A percentile compares a stretch with the other conserved stretches of the same genome.
Evolutionary conservation across 2,113 vertebrate species (phyloP).

Genomic region (Oryctolagus cuniculus): DNA sequence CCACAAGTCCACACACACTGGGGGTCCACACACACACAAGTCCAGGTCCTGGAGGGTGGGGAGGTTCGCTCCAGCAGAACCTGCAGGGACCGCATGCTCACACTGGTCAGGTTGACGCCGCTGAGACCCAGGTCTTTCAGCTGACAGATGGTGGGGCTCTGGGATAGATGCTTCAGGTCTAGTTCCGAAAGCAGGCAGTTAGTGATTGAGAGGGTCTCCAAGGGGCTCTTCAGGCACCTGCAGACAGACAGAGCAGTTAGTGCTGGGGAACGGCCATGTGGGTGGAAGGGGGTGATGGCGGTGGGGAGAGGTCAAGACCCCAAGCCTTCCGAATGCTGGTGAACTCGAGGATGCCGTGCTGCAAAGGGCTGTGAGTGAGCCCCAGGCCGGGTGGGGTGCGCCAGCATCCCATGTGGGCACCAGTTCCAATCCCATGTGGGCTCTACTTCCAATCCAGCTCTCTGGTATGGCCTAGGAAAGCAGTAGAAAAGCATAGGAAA

Average conservation of each 20-base stretch:
- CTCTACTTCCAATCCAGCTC: too few relatives aligned
- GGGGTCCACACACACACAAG: slow-evolving; percentile 61
- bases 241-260: neutral
- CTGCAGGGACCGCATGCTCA: neutral
- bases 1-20: too few relatives aligned
- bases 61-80: slow-evolving; percentile 48
- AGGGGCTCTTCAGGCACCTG: slow-evolving; percentile 41
- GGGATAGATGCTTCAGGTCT: slow-evolving; percentile 3
- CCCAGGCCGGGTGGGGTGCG: too few relatives aligned
- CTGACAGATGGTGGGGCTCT: neutral
- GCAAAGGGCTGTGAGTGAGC: neutral
- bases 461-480: too few relatives aligned
- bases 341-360: neutral
- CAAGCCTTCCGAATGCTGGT: neutral
- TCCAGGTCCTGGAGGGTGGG: slow-evolving; percentile 55
- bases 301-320: neutral
- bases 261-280: neutral
- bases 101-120: neutral
- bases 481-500: too few relatives aligned
- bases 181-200: slow-evolving; percentile 9
- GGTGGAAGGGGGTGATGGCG: fast-evolving
- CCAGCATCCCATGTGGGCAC: too few relatives aligned
- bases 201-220: slow-evolving; percentile 50
- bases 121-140: slow-evolving; percentile 49
- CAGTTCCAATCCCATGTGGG: too few relatives aligned